Evolutionary conservation across 2,888 invertebrate species (phyloP).

Genomic region (Galerucella nymphaeae): DNA sequence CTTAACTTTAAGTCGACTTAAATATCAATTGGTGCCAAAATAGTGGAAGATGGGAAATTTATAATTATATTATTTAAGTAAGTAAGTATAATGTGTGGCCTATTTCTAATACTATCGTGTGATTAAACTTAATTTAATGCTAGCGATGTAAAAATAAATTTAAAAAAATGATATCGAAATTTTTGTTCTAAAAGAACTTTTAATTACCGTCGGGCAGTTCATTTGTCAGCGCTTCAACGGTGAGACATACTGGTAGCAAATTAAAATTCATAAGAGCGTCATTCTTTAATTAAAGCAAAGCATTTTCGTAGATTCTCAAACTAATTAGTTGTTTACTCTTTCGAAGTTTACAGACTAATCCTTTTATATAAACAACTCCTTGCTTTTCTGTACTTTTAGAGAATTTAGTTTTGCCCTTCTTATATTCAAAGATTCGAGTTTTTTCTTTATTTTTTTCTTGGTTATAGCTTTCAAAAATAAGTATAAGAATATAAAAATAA

Average conservation of each 20-base stretch:
- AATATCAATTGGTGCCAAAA: too few relatives aligned
- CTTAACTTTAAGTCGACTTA: too few relatives aligned
- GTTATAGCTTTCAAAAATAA: not conserved
- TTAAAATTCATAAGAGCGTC: conserved; percentile 34
- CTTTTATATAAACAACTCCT: conserved; percentile 37
- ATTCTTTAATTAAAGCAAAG: conserved; percentile 36
- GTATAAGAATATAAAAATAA: not conserved
- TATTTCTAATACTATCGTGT: too few relatives aligned
- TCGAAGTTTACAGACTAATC: conserved; percentile 40
- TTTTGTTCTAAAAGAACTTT: conserved; percentile 15
- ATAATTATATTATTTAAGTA: too few relatives aligned
- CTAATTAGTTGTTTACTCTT: conserved; percentile 42
- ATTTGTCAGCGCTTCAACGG: conserved; percentile 31
- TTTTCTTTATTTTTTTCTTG: not conserved
- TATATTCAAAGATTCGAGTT: not conserved
- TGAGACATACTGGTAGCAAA: conserved; percentile 26
- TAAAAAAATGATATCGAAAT: not conserved
- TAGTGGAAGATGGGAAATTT: too few relatives aligned
- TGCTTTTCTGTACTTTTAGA: conserved; percentile 11
- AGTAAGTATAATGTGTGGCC: too few relatives aligned
- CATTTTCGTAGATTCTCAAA: conserved; percentile 34
- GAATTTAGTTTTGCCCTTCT: not conserved
- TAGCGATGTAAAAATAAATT: too few relatives aligned
- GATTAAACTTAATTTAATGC: too few relatives aligned
- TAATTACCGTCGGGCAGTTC: conserved; percentile 17